These are phyloP conservation scores for Sympetrum striolatum DNA, from an alignment of 2,888 invertebrate species.

Conservation along the genomic window DNA sequence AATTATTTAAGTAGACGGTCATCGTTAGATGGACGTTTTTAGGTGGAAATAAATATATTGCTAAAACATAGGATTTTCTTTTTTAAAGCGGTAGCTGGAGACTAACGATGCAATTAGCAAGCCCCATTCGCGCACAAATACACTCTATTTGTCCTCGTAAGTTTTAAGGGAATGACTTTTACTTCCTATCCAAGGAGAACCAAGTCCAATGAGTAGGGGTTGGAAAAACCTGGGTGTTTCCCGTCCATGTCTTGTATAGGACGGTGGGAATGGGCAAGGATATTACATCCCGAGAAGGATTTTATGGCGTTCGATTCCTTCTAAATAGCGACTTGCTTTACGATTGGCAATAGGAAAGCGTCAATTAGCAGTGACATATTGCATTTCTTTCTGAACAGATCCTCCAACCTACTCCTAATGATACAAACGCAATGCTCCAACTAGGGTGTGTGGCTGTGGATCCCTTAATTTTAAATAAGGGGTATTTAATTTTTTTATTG, in stretches of 20 bases:
- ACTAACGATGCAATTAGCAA: too few relatives aligned
- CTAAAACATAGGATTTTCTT: too few relatives aligned
- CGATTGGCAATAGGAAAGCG: neutral
- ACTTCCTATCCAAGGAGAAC: neutral
- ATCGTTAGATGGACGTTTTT: too few relatives aligned
- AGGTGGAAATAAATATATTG: too few relatives aligned
- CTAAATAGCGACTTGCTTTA: neutral
- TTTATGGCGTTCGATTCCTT: neutral
- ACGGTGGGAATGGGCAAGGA: neutral
- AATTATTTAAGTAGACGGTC: too few relatives aligned
- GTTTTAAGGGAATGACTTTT: neutral
- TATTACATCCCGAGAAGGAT: neutral
- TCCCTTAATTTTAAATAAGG: neutral
- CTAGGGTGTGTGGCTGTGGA: neutral
- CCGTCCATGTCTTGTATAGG: neutral
- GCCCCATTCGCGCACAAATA: too few relatives aligned
- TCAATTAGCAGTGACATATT: neutral
- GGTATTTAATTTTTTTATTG: neutral
- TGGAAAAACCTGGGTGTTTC: neutral
- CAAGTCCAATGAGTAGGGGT: neutral
- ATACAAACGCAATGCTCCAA: neutral
- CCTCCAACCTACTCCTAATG: neutral
- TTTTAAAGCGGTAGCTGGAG: too few relatives aligned
- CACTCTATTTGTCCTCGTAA: too few relatives aligned
- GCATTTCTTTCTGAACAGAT: neutral